Percentiles rank a stretch among this genome's conserved stretches.
These are phyloP conservation scores for Hirundo rustica DNA, from an alignment of 2,797 vertebrate species.

Conservation along the genomic window DNA sequence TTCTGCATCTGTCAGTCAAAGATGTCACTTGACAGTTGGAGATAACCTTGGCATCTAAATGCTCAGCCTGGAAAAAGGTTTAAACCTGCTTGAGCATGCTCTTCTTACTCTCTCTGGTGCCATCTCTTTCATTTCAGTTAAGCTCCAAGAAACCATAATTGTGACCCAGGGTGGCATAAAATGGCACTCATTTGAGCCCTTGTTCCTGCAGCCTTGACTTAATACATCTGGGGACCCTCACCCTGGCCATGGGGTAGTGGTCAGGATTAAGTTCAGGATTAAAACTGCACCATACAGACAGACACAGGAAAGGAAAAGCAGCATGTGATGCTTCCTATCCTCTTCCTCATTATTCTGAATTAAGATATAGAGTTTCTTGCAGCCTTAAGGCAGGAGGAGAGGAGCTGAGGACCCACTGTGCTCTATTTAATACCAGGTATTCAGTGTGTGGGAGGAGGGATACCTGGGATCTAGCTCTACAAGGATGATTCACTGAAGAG, in stretches of 20 bases:
- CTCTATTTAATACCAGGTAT: not conserved
- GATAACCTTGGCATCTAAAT: not conserved
- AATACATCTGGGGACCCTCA: not conserved
- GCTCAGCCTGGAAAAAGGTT: not conserved
- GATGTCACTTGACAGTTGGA: not conserved
- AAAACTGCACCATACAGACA: not conserved
- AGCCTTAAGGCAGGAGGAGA: not conserved
- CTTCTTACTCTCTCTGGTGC: not conserved
- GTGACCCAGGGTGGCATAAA: not conserved
- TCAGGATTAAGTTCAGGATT: not conserved
- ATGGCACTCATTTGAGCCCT: not conserved
- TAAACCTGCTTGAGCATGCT: not conserved
- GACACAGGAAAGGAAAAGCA: not conserved
- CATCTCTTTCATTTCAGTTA: not conserved
- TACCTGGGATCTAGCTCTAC: not conserved
- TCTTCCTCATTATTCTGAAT: not conserved
- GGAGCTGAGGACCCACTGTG: not conserved
- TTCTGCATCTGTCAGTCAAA: not conserved
- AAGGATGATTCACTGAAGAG: not conserved
- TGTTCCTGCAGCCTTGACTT: not conserved
- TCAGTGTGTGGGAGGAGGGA: fast-evolving
- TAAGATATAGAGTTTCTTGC: not conserved
- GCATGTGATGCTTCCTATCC: fast-evolving
- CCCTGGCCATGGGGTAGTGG: not conserved
- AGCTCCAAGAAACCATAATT: not conserved